Percentiles rank a stretch among this genome's conserved stretches.
These are phyloP conservation scores for Crenichthys baileyi DNA, from an alignment of 2,797 vertebrate genomes.

Conservation along the genomic window DNA sequence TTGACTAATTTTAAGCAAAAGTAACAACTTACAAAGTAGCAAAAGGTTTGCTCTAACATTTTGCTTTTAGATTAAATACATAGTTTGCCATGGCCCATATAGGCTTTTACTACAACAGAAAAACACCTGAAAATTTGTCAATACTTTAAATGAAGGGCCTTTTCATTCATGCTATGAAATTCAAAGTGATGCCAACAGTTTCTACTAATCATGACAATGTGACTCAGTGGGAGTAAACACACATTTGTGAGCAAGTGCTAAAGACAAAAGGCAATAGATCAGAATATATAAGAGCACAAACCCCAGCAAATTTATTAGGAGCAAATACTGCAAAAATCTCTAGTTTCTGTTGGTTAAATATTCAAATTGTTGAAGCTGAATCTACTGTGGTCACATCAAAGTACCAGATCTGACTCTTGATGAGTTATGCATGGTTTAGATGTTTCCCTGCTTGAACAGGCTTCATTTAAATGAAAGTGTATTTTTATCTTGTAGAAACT, in stretches of 20 bases:
- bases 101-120: neutral
- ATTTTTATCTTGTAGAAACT: neutral
- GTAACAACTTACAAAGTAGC: neutral
- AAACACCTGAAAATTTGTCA: neutral
- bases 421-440: neutral
- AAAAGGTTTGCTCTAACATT: neutral
- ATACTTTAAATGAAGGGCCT: neutral
- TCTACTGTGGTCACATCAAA: neutral
- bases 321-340: neutral
- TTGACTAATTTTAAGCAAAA: neutral
- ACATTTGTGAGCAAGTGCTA: neutral
- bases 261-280: neutral
- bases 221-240: neutral
- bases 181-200: neutral
- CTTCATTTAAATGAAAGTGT: neutral
- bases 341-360: neutral
- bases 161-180: neutral
- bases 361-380: neutral
- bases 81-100: neutral
- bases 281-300: neutral
- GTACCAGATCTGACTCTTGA: neutral
- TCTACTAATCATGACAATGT: neutral
- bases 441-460: neutral
- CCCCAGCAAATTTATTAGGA: neutral
- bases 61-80: neutral